These are phyloP conservation scores for Sebastes dallii DNA, from an alignment of 2,797 vertebrate species.

Conservation along the genomic window DNA sequence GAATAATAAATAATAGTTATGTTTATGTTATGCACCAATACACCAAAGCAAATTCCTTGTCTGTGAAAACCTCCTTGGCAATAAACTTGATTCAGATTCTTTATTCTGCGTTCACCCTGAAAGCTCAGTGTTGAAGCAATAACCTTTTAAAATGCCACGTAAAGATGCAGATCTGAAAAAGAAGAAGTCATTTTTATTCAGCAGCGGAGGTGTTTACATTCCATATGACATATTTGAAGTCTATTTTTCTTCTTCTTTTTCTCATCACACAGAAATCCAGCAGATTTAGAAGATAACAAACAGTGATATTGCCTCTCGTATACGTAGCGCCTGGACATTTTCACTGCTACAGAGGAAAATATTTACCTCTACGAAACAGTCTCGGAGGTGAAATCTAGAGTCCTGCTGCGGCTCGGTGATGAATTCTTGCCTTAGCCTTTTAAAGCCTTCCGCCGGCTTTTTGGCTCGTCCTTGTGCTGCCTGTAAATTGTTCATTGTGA, in stretches of 20 bases:
- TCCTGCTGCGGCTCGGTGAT: conserved; percentile 41
- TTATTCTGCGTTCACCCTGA: neutral
- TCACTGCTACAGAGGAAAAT: conserved; percentile 35
- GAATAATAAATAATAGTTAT: too few relatives aligned
- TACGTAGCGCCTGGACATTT: conserved; percentile 37
- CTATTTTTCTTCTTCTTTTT: neutral
- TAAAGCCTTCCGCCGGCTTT: conserved; percentile 46
- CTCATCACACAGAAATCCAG: neutral
- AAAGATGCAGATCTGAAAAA: conserved; percentile 14
- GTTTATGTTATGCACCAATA: neutral
- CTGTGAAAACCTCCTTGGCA: neutral
- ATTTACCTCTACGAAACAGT: conserved; percentile 45
- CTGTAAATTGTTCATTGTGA: conserved; percentile 62
- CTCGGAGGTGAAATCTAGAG: conserved; percentile 36
- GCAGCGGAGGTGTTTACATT: conserved; percentile 9
- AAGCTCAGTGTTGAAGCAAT: conserved; percentile 5
- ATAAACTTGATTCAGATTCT: neutral
- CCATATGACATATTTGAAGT: neutral
- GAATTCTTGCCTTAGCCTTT: conserved; percentile 48
- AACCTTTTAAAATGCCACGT: conserved; percentile 25
- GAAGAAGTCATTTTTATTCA: neutral
- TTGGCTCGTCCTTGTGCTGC: conserved; percentile 60
- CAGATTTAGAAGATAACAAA: conserved; percentile 3
- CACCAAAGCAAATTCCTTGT: neutral
- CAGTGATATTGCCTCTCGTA: conserved; percentile 7